These are phyloP conservation scores for Exaiptasia diaphana DNA, from an alignment of 64 coral and sea anemone genomes.

Conservation along the genomic window DNA sequence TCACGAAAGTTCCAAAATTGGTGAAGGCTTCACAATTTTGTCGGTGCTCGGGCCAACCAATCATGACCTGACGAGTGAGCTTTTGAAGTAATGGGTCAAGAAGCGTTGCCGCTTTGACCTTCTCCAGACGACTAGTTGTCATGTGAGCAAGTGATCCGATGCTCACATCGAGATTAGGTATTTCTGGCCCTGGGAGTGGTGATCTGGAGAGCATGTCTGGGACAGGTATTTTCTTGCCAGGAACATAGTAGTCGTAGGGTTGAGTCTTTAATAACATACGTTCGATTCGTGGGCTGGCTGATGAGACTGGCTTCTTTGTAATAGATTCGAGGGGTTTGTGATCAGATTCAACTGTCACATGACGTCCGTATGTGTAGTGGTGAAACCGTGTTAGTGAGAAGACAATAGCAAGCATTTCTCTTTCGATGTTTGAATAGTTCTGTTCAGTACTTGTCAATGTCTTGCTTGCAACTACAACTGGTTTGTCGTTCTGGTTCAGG, in stretches of 20 bases:
- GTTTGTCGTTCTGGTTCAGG: slow-evolving; percentile 30
- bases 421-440: slow-evolving; percentile 37
- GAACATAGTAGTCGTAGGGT: slow-evolving; percentile 17
- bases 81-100: neutral
- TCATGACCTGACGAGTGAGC: neutral
- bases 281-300: slow-evolving; percentile 3
- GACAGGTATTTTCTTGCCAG: slow-evolving; percentile 8
- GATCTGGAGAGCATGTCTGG: slow-evolving; percentile 1
- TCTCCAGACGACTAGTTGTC: too few species aligned
- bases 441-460: slow-evolving; percentile 12
- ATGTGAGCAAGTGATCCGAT: too few species aligned
- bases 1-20: neutral
- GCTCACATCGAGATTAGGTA: too few species aligned
- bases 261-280: neutral
- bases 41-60: neutral
- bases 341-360: slow-evolving; percentile 31
- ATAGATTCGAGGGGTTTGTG: slow-evolving; percentile 40
- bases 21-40: neutral
- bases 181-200: too few species aligned
- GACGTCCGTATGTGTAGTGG: slow-evolving; percentile 46
- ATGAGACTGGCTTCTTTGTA: too few species aligned
- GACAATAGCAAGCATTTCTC: slow-evolving; percentile 11
- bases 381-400: slow-evolving; percentile 43
- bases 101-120: neutral
- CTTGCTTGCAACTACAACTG: slow-evolving; percentile 11